A percentile compares a stretch with the other conserved stretches of the same genome.
Evolutionary conservation across 1,140 invertebrate species (phyloP).

Genomic region (Mesaphorura yosii): DNA sequence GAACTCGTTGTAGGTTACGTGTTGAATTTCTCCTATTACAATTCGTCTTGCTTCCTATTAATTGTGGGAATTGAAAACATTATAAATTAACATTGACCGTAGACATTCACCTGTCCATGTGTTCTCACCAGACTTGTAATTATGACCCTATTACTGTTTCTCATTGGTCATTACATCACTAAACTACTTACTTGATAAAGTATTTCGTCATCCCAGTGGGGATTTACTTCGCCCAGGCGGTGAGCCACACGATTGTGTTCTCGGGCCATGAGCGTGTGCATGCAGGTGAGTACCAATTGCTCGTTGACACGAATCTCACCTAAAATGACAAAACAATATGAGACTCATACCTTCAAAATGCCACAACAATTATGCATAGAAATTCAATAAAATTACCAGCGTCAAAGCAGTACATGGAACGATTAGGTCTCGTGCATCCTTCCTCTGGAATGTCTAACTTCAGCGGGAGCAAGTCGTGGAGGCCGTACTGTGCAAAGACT

Average conservation of each 20-base stretch:
- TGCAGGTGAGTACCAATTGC: conserved; percentile 75
- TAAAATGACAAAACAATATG: conserved; percentile 34
- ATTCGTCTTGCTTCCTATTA: conserved; percentile 74
- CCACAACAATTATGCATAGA: neutral
- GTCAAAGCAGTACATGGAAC: conserved; percentile 83
- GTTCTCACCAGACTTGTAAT: too few species aligned
- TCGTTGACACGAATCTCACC: conserved; percentile 90
- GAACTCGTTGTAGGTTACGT: conserved; percentile 90
- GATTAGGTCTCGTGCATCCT: conserved; percentile 78
- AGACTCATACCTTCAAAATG: neutral
- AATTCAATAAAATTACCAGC: conserved; percentile 46
- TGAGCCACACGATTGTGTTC: conserved; percentile 77
- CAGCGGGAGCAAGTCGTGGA: conserved; percentile 78
- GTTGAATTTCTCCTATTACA: conserved; percentile 78
- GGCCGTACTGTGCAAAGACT: conserved; percentile 69
- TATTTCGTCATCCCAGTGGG: conserved; percentile 90
- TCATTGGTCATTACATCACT: too few species aligned
- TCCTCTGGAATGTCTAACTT: conserved; percentile 82
- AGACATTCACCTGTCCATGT: too few species aligned
- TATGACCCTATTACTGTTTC: too few species aligned
- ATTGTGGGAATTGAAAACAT: too few species aligned
- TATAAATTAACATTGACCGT: too few species aligned
- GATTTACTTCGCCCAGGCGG: conserved; percentile 64
- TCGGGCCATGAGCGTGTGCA: conserved; percentile 78
- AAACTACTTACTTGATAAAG: conserved; percentile 68